Evolutionary conservation across 2,888 invertebrate genomes (phyloP).

Genomic region (Pristionchus entomophagus): DNA sequence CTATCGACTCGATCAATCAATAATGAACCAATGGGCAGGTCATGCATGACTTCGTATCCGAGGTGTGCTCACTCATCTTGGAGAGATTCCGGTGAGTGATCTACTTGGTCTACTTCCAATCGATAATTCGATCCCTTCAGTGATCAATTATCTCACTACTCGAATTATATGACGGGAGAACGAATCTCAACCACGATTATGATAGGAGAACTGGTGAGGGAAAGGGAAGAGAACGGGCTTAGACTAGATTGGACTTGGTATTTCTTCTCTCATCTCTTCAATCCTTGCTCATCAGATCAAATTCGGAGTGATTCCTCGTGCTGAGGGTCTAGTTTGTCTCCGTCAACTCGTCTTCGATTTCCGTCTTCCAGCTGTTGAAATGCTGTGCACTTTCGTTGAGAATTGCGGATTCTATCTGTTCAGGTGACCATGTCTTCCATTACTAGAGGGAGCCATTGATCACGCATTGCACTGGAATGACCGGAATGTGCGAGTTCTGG

Average conservation of each 20-base stretch:
- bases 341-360: constrained; percentile 71
- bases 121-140: background rate
- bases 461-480: too few species aligned
- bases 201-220: constrained; percentile 39
- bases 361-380: constrained; percentile 69
- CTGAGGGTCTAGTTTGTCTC: constrained; percentile 71
- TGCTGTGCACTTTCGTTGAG: constrained; percentile 70
- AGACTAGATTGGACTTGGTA: too few species aligned
- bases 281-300: constrained; percentile 59
- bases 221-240: background rate
- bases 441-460: background rate
- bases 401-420: constrained; percentile 65
- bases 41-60: constrained; percentile 52
- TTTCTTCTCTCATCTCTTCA: background rate
- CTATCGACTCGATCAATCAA: background rate
- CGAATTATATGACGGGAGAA: background rate
- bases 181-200: constrained; percentile 23
- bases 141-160: constrained; percentile 6
- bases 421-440: constrained; percentile 47
- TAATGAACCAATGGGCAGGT: constrained; percentile 50
- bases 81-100: constrained; percentile 16
- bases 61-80: constrained; percentile 15
- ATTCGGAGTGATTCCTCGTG: constrained; percentile 70
- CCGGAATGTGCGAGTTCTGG: too few species aligned
- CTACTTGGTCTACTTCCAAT: background rate